These are phyloP conservation scores for Bothrops jararaca DNA, from an alignment of 2,113 vertebrate genomes.

Conservation along the genomic window DNA sequence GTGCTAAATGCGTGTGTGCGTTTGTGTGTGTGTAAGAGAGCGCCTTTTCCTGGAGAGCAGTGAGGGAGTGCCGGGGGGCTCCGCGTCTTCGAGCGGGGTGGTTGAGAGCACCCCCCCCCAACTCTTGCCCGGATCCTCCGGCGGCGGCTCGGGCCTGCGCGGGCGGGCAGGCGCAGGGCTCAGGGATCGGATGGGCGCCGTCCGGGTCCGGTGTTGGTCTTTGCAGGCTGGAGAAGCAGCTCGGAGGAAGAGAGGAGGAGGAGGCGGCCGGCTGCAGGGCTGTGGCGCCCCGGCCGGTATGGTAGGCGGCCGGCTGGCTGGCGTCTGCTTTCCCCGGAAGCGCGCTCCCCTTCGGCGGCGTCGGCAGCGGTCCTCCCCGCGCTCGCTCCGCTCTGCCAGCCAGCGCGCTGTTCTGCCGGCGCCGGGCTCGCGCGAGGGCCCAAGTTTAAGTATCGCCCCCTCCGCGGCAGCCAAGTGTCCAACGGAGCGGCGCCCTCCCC, in stretches of 20 bases:
- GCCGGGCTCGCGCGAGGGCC: constrained; percentile 70
- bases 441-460: constrained; percentile 88
- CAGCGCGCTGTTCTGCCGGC: constrained; percentile 72
- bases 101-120: background rate
- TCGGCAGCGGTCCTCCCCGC: background rate
- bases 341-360: background rate
- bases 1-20: no score
- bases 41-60: background rate
- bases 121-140: background rate
- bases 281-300: background rate
- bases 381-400: constrained; percentile 55
- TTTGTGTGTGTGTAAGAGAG: background rate
- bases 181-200: background rate
- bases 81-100: no score
- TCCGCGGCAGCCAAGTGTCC: constrained; percentile 76
- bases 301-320: background rate
- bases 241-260: background rate
- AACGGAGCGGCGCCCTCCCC: constrained; percentile 59
- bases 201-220: background rate
- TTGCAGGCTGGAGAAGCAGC: background rate
- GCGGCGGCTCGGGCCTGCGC: background rate
- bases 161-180: background rate
- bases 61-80: no score
- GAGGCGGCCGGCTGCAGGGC: background rate
- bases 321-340: background rate